Evolutionary conservation across 2,797 vertebrate genomes (phyloP).

Genomic region (Alauda arvensis): DNA sequence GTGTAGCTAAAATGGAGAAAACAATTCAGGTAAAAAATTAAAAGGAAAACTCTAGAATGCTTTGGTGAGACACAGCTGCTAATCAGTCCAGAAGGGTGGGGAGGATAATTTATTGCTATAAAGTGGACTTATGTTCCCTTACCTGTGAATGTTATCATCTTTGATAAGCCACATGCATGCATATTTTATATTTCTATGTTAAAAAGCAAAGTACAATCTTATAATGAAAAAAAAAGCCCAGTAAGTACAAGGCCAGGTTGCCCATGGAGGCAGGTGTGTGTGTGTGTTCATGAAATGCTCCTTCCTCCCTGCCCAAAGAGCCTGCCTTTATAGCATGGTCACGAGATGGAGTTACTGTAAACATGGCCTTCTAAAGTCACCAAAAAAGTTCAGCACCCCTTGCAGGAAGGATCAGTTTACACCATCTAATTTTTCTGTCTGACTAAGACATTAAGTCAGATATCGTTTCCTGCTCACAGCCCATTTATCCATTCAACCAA

Average conservation of each 20-base stretch:
- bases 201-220: conserved; percentile 64
- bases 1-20: conserved; percentile 17
- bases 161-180: conserved; percentile 65
- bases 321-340: conserved; percentile 40
- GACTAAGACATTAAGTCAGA: conserved; percentile 70
- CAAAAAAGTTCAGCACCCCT: conserved; percentile 65
- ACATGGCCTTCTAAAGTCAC: conserved; percentile 70
- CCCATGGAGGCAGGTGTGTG: not conserved
- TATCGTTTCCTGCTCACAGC: conserved; percentile 59
- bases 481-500: conserved; percentile 46
- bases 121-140: conserved; percentile 72
- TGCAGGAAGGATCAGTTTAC: conserved; percentile 66
- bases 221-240: not conserved
- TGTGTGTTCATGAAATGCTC: not conserved
- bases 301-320: conserved; percentile 28
- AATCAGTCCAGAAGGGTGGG: conserved; percentile 69
- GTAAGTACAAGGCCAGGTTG: conserved; percentile 5
- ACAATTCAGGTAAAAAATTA: conserved; percentile 41
- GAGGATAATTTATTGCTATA: conserved; percentile 72
- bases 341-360: conserved; percentile 64
- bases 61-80: conserved; percentile 7
- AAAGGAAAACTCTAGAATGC: conserved; percentile 35
- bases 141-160: conserved; percentile 69
- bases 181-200: conserved; percentile 59
- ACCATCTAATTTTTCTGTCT: conserved; percentile 72